A percentile compares a stretch with the other conserved stretches of the same genome.
Evolutionary conservation across 2,888 invertebrate species (phyloP).

Genomic region (Harpagoxenus sublaevis): DNA sequence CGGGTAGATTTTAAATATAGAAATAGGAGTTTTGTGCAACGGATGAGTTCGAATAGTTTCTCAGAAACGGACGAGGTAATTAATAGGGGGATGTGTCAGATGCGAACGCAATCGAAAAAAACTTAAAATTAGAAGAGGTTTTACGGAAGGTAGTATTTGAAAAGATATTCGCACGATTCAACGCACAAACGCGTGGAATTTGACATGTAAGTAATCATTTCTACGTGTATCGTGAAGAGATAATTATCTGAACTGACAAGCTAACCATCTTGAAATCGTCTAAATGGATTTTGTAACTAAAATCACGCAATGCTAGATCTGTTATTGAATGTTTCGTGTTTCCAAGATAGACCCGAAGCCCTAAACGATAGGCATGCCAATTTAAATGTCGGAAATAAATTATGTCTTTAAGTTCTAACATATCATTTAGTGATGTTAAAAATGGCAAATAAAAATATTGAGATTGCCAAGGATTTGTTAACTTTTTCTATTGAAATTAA

Average conservation of each 20-base stretch:
- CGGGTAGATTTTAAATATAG: slow-evolving; percentile 32
- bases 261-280: neutral
- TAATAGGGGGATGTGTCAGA: slow-evolving; percentile 40
- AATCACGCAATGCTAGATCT: slow-evolving; percentile 13
- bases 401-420: neutral
- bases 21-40: slow-evolving; percentile 34
- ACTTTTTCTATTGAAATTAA: neutral
- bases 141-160: slow-evolving; percentile 31
- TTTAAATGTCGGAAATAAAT: neutral
- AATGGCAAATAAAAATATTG: neutral
- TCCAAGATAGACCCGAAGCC: neutral
- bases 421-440: neutral
- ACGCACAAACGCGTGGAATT: neutral
- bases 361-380: neutral
- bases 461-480: neutral
- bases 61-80: slow-evolving; percentile 33
- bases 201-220: slow-evolving; percentile 31
- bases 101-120: slow-evolving; percentile 28
- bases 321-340: slow-evolving; percentile 1
- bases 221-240: slow-evolving; percentile 24
- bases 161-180: slow-evolving; percentile 39
- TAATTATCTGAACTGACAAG: slow-evolving; percentile 33
- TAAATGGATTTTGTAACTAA: neutral
- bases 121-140: slow-evolving; percentile 40
- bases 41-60: slow-evolving; percentile 27